Evolutionary conservation across 2,888 invertebrate species (phyloP), one percentile per base, ranked within the genome.

Genomic region (Germaria angustata): DNA sequence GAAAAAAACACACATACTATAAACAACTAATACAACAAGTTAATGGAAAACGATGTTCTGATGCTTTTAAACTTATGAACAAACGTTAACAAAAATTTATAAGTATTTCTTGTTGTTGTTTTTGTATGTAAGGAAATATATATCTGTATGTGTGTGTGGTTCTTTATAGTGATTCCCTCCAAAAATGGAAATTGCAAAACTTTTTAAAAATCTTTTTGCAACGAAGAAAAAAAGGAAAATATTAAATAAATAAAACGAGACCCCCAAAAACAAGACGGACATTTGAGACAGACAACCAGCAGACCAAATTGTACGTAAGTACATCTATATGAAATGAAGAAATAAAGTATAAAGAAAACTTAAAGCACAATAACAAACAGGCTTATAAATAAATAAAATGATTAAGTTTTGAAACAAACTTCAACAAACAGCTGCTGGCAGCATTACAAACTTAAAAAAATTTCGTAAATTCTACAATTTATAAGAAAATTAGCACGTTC

Each of bases 121-220:
- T 22, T 6, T 3, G 28, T 28, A 5, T 66, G 55, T 66, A 15
- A 66, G 51, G 76, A 22, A 65, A 57, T 39, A 34, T 55, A 22
- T 51, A n/a, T 17, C 7, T n/a, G 20, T 11, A 11, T 11, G 0
- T 15, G 15, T 41, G 9, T 15, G 0, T 13, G 15, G 28, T 51
- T 20, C 15, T 32, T n/a, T n/a, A n/a, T 32, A 15, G 34, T 65
- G 49, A 20, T 71, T 55, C 32, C 65, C 72, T 61, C 66, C 72
- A 61, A 72, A 81, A 81, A 71, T 81, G 77, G 81, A 59, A 77
- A 77, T 81, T 77, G 76, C 81, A 66, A 81, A 81, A 81, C 53
- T 28, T 75, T 51, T 59, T 34, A 15, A 41, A 69, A 32, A 68
- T 69, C 28, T 73, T 69, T 39, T 65, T 68, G 80, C 80, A 65